Evolutionary conservation across 2,797 vertebrate species (phyloP).

Genomic region (Catamblyrhynchus diadema): DNA sequence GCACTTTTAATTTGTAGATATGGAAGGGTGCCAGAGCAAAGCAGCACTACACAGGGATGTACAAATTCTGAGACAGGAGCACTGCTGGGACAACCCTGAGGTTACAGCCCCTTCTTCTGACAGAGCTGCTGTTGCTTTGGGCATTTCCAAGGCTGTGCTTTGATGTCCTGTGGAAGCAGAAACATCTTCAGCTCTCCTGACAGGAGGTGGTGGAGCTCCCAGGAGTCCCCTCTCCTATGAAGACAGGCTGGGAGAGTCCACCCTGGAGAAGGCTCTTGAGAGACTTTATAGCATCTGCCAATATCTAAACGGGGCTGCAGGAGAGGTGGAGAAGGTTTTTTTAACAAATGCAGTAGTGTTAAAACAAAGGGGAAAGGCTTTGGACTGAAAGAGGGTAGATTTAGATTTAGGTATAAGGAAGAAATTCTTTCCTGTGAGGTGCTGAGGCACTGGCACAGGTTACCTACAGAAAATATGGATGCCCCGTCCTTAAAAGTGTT

Average conservation of each 20-base stretch:
- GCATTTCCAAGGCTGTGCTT: background rate
- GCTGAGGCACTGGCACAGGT: background rate
- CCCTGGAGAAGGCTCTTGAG: background rate
- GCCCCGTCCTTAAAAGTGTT: background rate
- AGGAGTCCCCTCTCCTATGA: background rate
- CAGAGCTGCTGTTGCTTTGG: background rate
- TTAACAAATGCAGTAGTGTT: background rate
- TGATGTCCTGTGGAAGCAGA: background rate
- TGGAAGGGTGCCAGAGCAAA: background rate
- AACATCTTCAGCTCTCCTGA: background rate
- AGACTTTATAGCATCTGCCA: background rate
- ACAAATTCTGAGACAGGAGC: background rate
- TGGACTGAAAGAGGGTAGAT: background rate
- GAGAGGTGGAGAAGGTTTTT: background rate
- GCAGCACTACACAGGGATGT: accelerated
- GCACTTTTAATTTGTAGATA: background rate
- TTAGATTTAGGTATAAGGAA: background rate
- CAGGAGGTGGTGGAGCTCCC: background rate
- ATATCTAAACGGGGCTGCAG: background rate
- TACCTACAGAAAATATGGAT: background rate
- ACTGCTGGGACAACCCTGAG: background rate
- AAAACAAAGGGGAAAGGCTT: background rate
- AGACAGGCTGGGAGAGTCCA: background rate
- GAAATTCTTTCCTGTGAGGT: background rate
- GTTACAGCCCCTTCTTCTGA: background rate